A percentile compares a stretch with the other conserved stretches of the same genome.
Evolutionary conservation across 2,888 invertebrate genomes (phyloP).

Genomic region (Drosophila multiciliata): DNA sequence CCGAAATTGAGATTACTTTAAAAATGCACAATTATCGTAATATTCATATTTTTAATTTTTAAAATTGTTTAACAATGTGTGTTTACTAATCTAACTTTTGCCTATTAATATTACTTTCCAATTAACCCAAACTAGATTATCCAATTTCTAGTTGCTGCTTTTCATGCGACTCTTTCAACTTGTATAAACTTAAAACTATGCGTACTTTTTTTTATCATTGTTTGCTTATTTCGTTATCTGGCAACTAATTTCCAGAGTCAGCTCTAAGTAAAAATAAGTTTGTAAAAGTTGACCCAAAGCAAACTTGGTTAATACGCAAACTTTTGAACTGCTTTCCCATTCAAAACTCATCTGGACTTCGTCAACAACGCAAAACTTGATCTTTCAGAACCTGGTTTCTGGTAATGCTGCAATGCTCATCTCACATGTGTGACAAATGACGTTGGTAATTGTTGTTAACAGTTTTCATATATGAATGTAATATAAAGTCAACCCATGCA

Average conservation of each 20-base stretch:
- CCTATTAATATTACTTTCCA: neutral
- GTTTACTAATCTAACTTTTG: neutral
- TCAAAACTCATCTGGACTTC: constrained; percentile 41
- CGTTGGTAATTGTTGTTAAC: constrained; percentile 63
- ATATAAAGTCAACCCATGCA: constrained; percentile 1
- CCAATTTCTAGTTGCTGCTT: constrained; percentile 1
- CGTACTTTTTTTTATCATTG: constrained; percentile 31
- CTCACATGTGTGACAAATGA: constrained; percentile 55
- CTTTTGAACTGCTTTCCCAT: constrained; percentile 26
- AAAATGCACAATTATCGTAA: constrained; percentile 16
- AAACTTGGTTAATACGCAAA: constrained; percentile 28
- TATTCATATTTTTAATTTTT: constrained; percentile 7
- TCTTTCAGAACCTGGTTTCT: neutral
- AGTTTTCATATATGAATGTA: constrained; percentile 45
- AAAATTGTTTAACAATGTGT: neutral
- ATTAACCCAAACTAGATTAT: neutral
- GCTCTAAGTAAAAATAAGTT: constrained; percentile 36
- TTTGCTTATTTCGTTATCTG: constrained; percentile 14
- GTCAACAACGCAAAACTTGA: constrained; percentile 18
- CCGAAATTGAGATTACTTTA: constrained; percentile 19
- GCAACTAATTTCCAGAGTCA: constrained; percentile 57
- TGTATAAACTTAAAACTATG: constrained; percentile 26
- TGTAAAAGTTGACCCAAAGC: constrained; percentile 24
- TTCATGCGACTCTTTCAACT: constrained; percentile 3
- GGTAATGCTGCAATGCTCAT: neutral